phyloP scores from a whole-genome alignment of 2,797 vertebrate species.

The Malacoraja senta region DNA sequence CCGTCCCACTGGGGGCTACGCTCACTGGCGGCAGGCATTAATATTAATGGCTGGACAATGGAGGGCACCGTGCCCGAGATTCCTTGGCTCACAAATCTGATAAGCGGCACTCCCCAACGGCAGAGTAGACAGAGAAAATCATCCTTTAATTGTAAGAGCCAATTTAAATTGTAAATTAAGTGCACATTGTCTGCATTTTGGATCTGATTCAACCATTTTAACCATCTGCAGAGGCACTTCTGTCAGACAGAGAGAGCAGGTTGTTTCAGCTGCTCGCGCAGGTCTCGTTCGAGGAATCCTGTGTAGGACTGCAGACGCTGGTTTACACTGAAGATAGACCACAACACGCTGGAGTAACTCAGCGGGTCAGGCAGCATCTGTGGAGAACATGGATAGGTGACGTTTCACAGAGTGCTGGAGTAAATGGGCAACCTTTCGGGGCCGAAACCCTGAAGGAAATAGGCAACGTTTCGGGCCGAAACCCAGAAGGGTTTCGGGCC shows the following conservation, averaged over 20 bases:
- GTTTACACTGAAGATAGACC: no score
- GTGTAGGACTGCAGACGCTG: no score
- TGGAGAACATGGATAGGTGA: no score
- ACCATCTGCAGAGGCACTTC: neutral
- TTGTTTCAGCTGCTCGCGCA: neutral
- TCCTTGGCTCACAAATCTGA: neutral
- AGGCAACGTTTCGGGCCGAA: no score
- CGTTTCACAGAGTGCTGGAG: no score
- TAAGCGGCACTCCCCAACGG: neutral
- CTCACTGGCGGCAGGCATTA: neutral
- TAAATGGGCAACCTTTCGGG: no score
- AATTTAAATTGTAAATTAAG: neutral
- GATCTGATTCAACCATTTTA: neutral
- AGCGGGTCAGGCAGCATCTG: no score
- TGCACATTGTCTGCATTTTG: neutral
- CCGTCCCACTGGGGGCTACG: neutral
- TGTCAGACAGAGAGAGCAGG: neutral
- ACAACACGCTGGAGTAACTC: no score
- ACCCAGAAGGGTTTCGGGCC: no score
- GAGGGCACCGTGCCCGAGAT: neutral
- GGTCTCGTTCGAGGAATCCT: neutral
- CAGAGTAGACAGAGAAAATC: neutral
- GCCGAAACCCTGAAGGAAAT: no score
- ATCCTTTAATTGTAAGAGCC: neutral
- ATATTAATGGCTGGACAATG: neutral